phyloP scores from a whole-genome alignment of 2,113 vertebrate genomes.

The Myxocyprinus asiaticus region DNA sequence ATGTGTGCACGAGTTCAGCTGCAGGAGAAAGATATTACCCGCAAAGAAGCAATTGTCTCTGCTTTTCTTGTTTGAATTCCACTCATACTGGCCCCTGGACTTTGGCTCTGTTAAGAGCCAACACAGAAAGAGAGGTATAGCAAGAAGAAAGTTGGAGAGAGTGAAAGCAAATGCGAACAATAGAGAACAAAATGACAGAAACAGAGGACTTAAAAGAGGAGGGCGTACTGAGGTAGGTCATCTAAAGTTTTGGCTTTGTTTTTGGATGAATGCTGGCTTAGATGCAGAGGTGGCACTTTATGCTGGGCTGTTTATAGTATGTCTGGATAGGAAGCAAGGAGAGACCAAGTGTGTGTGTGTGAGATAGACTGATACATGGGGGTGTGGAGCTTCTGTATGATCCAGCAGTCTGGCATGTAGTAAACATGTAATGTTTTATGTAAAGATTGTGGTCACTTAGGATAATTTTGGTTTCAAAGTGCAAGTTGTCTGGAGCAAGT shows the following conservation, averaged over 20 bases:
- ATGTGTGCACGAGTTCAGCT: constrained; percentile 57
- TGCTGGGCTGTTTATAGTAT: constrained; percentile 23
- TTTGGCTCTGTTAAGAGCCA: constrained; percentile 45
- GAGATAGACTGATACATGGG: not conserved
- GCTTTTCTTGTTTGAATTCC: constrained; percentile 63
- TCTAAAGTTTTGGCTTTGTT: not conserved
- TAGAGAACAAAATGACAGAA: constrained; percentile 10
- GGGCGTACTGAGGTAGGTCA: constrained; percentile 44
- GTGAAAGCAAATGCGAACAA: constrained; percentile 4
- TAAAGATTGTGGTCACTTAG: no score
- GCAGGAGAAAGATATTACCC: constrained; percentile 54
- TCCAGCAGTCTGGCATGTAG: not conserved
- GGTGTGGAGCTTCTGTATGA: constrained; percentile 18
- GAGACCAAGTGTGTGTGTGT: constrained; percentile 28
- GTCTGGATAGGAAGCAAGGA: constrained; percentile 22
- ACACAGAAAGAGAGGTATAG: constrained; percentile 29
- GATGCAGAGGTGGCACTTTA: constrained; percentile 1
- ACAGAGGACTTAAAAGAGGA: constrained; percentile 29
- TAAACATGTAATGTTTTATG: no score
- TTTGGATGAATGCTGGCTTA: not conserved
- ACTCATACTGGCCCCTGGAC: constrained; percentile 58
- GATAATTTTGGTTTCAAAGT: constrained; percentile 1
- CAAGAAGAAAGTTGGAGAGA: no score
- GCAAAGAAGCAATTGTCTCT: constrained; percentile 62
- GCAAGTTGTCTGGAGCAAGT: not conserved